Base-by-base conservation (phyloP, 2,888 invertebrate genomes). In the Hetaerina titia region DNA sequence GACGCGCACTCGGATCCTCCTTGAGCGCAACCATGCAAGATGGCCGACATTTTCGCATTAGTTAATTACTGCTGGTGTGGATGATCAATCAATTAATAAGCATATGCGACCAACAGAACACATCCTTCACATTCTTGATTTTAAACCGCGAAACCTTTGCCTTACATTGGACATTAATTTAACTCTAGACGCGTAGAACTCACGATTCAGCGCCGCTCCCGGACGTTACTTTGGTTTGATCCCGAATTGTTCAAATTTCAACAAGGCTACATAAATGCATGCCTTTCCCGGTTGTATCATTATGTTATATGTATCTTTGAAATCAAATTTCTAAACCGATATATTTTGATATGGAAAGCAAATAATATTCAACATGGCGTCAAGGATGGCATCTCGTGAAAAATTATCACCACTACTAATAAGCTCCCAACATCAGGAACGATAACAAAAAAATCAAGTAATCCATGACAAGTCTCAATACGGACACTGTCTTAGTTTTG, bases 321-420 rank as follows among this genome's bases (percentile, higher is more conserved):
- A n/a, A n/a, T 69, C n/a, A 13, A 9, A 69, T 45, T 45, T 25
- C 4, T 7, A n/a, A n/a, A 64, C 63, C 22, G 64, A 19, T 64
- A 69, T n/a, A 22, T 81, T 45, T 56, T 31, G 6, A 6, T 69
- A 69, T n/a, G 11, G 69, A 31, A 60, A 74, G 45, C 56, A 69
- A 74, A 92, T 69, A 63, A 64, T n/a, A 92, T 92, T 92, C 92
- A 92, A 92, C 92, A 92, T 92, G 92, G 92, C 92, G 92, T 92
- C 92, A 74, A 56, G 69, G 69, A 92, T 8, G 92, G 92, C 92
- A 92, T 92, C 92, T 31, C 5, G 69, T 63, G 92, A 74, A 92
- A 92, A 92, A 63, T 90, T 69, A 74, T n/a, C 69, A 56, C 8
- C 22, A n/a, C 69, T 22, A 17, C 69, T 74, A 69, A 22, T 64